These are phyloP conservation scores for Xyliphius kryptos DNA, from an alignment of 2,113 vertebrate genomes.

Conservation along the genomic window DNA sequence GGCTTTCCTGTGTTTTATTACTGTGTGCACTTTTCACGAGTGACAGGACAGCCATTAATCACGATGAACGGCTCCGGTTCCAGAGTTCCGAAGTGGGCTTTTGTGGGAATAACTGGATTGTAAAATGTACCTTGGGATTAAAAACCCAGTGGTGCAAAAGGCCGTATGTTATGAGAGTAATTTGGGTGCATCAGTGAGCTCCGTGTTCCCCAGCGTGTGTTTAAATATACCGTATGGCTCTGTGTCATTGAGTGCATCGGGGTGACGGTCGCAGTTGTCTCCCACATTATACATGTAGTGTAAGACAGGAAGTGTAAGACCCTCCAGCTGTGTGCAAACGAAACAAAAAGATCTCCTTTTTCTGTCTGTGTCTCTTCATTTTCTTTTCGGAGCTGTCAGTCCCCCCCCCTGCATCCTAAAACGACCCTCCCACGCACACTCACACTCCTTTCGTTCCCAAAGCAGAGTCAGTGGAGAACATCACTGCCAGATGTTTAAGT, in stretches of 20 bases:
- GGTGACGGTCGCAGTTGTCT: conserved; percentile 46
- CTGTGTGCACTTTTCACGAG: no score
- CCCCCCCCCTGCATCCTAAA: conserved; percentile 35
- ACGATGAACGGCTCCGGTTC: no score
- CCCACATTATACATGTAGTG: conserved; percentile 46
- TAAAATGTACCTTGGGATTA: background rate
- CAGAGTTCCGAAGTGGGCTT: background rate
- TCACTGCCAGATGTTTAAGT: conserved; percentile 65
- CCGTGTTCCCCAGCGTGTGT: background rate
- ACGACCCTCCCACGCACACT: background rate
- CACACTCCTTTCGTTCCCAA: conserved; percentile 27
- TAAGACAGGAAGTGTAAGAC: conserved; percentile 55
- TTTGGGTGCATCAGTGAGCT: background rate
- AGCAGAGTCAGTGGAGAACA: conserved; percentile 36
- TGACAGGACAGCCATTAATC: no score
- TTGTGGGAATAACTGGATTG: background rate
- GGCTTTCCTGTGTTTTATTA: no score
- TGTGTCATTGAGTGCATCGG: conserved; percentile 25
- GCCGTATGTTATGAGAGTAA: conserved; percentile 14
- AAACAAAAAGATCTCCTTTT: conserved; percentile 50
- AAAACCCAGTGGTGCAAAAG: background rate
- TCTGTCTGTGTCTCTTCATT: conserved; percentile 25
- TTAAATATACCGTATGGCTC: no score
- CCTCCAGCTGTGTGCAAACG: conserved; percentile 56
- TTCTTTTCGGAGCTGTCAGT: conserved; percentile 33